These are phyloP conservation scores for Chionodraco myersi DNA, from an alignment of 2,113 vertebrate species.

Conservation along the genomic window DNA sequence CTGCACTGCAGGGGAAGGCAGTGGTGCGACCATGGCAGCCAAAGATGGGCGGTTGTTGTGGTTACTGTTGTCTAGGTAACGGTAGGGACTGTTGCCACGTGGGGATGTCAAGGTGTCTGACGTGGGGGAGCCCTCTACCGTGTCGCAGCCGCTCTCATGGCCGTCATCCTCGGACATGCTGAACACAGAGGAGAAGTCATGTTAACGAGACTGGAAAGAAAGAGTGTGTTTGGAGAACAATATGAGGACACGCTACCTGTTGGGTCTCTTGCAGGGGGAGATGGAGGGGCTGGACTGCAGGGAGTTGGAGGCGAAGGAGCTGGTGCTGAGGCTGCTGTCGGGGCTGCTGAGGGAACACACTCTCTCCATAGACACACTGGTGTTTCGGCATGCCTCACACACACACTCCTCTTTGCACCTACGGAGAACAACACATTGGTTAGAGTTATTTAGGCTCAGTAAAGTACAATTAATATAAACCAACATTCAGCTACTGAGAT, in stretches of 20 bases:
- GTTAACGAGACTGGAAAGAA: background rate
- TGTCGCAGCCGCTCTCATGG: conserved; percentile 94
- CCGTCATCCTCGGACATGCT: conserved; percentile 97
- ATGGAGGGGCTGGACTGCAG: conserved; percentile 93
- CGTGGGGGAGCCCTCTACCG: conserved; percentile 92
- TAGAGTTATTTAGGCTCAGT: background rate
- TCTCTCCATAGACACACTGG: conserved; percentile 91
- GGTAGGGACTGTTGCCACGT: conserved; percentile 86
- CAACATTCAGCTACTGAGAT: no score
- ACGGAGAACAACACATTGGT: background rate
- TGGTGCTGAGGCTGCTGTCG: conserved; percentile 96
- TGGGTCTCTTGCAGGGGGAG: conserved; percentile 89
- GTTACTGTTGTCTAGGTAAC: conserved; percentile 88
- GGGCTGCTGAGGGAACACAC: conserved; percentile 97
- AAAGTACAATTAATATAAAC: background rate
- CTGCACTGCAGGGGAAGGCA: conserved; percentile 70
- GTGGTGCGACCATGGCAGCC: conserved; percentile 58
- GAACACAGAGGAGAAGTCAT: background rate
- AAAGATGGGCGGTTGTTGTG: conserved; percentile 72
- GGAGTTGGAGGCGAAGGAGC: conserved; percentile 88
- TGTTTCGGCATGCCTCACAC: conserved; percentile 95
- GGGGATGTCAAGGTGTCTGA: conserved; percentile 91
- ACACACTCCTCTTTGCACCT: conserved; percentile 93
- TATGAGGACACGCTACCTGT: conserved; percentile 83
- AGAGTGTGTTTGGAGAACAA: background rate